Percentiles rank a stretch among this genome's conserved stretches.
phyloP scores from a whole-genome alignment of 2,113 vertebrate genomes.

The Arenaria interpres region DNA sequence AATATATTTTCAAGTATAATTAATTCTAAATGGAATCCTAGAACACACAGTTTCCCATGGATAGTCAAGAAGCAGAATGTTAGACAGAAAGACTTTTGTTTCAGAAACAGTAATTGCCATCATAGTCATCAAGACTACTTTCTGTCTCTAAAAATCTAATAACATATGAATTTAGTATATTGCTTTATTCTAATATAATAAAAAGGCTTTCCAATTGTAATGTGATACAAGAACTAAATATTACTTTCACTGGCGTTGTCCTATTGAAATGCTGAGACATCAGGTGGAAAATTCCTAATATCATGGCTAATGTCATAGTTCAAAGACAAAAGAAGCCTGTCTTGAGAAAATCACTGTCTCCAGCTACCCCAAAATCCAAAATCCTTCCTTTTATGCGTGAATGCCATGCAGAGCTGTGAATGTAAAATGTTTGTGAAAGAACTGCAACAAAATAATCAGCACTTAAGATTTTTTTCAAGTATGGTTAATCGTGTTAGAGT shows the following conservation, averaged over 20 bases:
- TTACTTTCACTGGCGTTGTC: background rate
- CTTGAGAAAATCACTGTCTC: background rate
- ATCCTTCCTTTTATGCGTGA: background rate
- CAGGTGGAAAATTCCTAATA: background rate
- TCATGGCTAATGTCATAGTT: background rate
- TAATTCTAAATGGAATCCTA: background rate
- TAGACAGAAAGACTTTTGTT: background rate
- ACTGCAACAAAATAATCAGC: background rate
- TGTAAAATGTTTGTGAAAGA: background rate
- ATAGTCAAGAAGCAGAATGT: background rate
- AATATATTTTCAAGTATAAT: background rate
- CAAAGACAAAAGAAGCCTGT: background rate
- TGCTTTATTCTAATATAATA: background rate
- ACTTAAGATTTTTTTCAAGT: background rate
- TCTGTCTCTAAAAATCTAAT: background rate
- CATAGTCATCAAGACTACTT: background rate
- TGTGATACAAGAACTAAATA: background rate
- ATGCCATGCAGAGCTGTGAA: accelerated
- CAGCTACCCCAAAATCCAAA: background rate
- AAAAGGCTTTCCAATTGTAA: background rate
- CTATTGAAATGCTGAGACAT: background rate
- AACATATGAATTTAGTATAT: background rate
- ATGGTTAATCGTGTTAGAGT: background rate
- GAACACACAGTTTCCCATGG: background rate
- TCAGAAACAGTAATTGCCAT: background rate